phyloP scores from a whole-genome alignment of 2,797 vertebrate species.

The Megaceryle alcyon region DNA sequence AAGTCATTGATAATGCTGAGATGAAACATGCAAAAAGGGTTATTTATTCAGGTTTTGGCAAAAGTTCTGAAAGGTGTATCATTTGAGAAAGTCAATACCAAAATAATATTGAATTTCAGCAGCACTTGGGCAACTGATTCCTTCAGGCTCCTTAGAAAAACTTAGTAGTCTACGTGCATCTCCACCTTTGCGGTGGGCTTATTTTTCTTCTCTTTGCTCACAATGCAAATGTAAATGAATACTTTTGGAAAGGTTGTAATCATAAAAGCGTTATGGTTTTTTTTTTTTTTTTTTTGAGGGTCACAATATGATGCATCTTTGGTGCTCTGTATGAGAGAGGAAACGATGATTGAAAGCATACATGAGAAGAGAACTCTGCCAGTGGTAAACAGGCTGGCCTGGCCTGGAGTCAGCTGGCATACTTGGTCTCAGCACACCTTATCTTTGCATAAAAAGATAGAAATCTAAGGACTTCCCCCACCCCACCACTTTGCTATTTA shows the following conservation, averaged over 20 bases:
- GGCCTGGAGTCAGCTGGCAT: not conserved
- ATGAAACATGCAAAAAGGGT: not conserved
- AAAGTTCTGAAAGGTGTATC: not conserved
- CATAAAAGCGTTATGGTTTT: not conserved
- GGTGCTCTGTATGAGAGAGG: not conserved
- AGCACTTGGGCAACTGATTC: not conserved
- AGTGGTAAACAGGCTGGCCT: not conserved
- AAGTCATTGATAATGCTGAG: not conserved
- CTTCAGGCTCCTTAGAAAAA: not conserved
- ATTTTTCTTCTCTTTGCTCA: not conserved
- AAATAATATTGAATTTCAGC: not conserved
- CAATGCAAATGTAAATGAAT: not conserved
- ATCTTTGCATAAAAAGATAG: not conserved
- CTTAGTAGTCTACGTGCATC: not conserved
- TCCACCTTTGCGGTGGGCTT: not conserved
- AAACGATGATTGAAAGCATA: accelerated
- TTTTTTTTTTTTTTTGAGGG: not conserved
- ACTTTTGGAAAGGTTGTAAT: not conserved
- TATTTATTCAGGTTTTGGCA: not conserved
- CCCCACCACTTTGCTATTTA: not conserved
- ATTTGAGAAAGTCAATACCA: not conserved
- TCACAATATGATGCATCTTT: not conserved
- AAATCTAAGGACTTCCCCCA: not conserved
- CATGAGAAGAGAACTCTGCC: not conserved
- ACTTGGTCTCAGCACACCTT: not conserved